Base-by-base conservation (phyloP, 2,888 invertebrate species). In the Syrphus vitripennis region DNA sequence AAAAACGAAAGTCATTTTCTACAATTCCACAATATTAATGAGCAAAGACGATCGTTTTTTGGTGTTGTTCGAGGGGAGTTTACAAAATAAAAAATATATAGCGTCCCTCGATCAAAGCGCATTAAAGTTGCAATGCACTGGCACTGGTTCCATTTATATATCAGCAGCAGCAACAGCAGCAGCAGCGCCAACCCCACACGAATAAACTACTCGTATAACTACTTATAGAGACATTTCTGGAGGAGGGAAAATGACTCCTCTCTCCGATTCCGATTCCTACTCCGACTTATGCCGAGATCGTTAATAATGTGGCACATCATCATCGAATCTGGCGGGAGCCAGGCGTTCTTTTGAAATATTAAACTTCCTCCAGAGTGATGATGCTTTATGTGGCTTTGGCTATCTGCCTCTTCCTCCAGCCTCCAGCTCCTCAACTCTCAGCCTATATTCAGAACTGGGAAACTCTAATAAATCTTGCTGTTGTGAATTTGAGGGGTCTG, bases 251-350 rank as follows among this genome's bases (percentile, higher is more conserved):
- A 65, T 24, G 37, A 57, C 71, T 59, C 31, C 63, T 34, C 55
- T 26, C n/a, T n/a, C 50, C 16, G 40, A 45, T 80, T 80, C 6
- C 10, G 34, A 34, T 12, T 34, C 34, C 34, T 3, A 34, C 2
- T n/a, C 61, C n/a, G 45, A 42, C 82, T 78, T 78, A 82, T 86
- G 82, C 81, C 26, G 78, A 74, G 82, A 82, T 82, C 86, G 70
- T 86, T 86, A 86, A 86, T 86, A 82, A 86, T 69, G 61, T 77
- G 82, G 77, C 86, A 86, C 82, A 86, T 86, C 86, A 82, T 86
- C 81, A 74, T 74, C 63, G 67, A 63, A 81, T 72, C 65, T 72
- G 81, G 40, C 80, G 74, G 79, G 72, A 72, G 71, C 67, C 78
- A 61, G 53, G 69, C 69, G 71, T 81, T 77, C 76, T 69, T 70